A percentile compares a stretch with the other conserved stretches of the same genome.
Conservation (phyloP, 2,797 vertebrate genomes). For the Austrolebias charrua region DNA sequence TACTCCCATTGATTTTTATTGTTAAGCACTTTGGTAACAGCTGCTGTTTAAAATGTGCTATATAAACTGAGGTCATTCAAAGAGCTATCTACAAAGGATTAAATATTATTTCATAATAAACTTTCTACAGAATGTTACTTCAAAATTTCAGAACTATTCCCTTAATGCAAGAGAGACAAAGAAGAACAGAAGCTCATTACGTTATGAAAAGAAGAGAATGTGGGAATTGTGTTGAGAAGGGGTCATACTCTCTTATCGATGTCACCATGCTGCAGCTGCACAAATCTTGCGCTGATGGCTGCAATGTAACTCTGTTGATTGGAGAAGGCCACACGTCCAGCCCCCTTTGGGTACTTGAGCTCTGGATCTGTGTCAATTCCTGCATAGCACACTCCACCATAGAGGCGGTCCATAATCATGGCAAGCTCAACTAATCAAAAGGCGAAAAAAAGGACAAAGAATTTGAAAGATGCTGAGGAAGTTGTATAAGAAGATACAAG, state of each 20-base stretch:
- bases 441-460: not conserved
- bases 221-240: not conserved
- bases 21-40: too few relatives aligned
- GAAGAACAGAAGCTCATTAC: not conserved
- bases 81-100: too few relatives aligned
- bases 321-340: constrained; percentile 96
- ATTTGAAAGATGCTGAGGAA: not conserved
- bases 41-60: too few relatives aligned
- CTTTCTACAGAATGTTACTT: too few relatives aligned
- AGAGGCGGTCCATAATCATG: constrained; percentile 99
- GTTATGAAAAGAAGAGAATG: not conserved
- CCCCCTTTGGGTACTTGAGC: constrained; percentile 97
- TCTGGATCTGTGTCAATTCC: constrained; percentile 98
- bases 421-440: constrained; percentile 89
- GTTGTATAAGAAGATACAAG: not conserved
- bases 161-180: too few relatives aligned
- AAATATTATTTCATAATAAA: too few relatives aligned
- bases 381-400: constrained; percentile 96
- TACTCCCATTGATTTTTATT: too few relatives aligned
- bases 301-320: constrained; percentile 99
- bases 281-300: constrained; percentile 96
- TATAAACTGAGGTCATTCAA: too few relatives aligned
- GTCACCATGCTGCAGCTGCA: constrained; percentile 98
- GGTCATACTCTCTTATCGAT: constrained; percentile 91
- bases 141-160: too few relatives aligned